Evolutionary conservation across 37 sponge, comb jelly and placozoan genomes (phyloP), one percentile per base, ranked within the genome.

Genomic region (Aplysina aerophoba): DNA sequence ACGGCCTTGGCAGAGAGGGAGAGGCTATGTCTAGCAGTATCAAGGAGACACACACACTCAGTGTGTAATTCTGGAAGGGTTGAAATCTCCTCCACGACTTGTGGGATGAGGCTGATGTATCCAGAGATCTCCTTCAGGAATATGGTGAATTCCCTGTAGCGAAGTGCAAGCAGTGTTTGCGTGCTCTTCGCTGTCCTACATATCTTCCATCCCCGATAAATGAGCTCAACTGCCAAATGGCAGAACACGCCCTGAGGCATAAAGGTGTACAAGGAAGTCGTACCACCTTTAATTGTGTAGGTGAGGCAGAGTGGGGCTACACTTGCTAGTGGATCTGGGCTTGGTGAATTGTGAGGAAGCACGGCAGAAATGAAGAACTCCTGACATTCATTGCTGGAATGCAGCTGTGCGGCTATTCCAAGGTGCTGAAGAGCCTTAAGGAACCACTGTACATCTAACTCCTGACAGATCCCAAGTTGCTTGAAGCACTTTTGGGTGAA

Each of bases 391-490:
- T 5, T 8, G 8, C n/a, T n/a, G n/a, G n/a, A 4, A 30, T 20
- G 21, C 12, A 73, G 40, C 30, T 30, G 8, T 37, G 74, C 38
- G 35, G 74, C 74, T 37, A 73, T 33, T 30, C 74, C 74, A 33
- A 73, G 8, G 41, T 73, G 74, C 20, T 73, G 40, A 21, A 73
- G 74, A 11, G 37, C 74, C 13, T 73, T 30, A 8, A 73, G 74
- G 14, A 73, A 19, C 74, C 74, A 73, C 6, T 13, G 31, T 73
- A 41, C 40, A 38, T 33, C 40, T 38, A 73, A 21, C 17, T 37
- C 41, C 31, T 37, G 74, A 41, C 41, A 14, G 11, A 73, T 37
- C 20, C 37, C 20, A 22, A 73, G 30, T 19, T 73, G 31, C 13
- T 37, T 38, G 41, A 73, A 73, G 12, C 31, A 41, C 20, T 12